Base-by-base conservation (phyloP, 2,113 vertebrate species). In the Motacilla alba region DNA sequence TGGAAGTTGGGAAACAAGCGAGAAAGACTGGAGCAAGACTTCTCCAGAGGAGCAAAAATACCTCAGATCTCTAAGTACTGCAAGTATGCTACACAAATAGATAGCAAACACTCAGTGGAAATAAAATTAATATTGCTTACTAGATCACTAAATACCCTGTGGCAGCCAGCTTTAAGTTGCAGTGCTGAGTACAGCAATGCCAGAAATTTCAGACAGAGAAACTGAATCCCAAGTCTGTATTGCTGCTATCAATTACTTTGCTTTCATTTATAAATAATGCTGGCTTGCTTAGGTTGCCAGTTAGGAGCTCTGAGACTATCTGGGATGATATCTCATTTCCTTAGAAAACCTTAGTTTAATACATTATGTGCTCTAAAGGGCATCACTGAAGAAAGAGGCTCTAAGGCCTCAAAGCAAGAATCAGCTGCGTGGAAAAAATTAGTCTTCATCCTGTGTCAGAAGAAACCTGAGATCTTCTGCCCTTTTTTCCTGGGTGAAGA, bases 201-300 rank as follows among this genome's bases (percentile, higher is more conserved):
- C 2, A 20, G 53, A 82, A 88, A 78, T 58, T 93, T 94, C 76
- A 77, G 56, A 50, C 46, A 49, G 30, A 62, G 92, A 87, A 95
- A 88, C 37, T 58, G 73, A 93, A 90, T 47, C 83, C 83, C 1
- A 1, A 56, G 69, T 60, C 76, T 81, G 20, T 58, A 53, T 56
- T 75, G 47, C 56, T 89, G 80, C 62, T 95, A 94, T 96, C 15
- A 33, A 76, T 94, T 96, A 79, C 94, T 90, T 84, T 69, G 21
- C 41, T 89, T 89, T 92, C 94, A 95, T 94, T 90, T 93, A 94
- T 95, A 89, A 95, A 90, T 95, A 89, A 92, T 87, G 80, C 24
- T 84, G 75, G 62, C 19, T 37, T 94, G n/a, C 83, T 87, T 82
- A 84, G 37, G 28, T 68, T 93, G 73, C 59, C 83, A 76, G 31